Evolutionary conservation across 2,113 vertebrate species (phyloP).

Genomic region (Phoxinus phoxinus): DNA sequence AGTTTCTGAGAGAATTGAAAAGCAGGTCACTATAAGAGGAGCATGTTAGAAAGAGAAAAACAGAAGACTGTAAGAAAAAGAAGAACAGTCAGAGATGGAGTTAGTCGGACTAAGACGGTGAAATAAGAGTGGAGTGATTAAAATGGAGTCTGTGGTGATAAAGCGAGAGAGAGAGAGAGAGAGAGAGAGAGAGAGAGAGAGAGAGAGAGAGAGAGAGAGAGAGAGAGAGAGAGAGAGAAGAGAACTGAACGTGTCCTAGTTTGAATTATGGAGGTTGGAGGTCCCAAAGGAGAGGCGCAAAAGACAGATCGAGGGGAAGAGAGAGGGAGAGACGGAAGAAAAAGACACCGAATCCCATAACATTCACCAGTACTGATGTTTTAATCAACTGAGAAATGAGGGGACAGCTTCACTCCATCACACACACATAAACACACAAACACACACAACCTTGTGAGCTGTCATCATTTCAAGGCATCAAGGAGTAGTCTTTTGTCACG

Average conservation of each 20-base stretch:
- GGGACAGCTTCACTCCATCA: constrained; percentile 45
- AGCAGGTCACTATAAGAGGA: constrained; percentile 25
- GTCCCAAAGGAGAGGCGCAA: constrained; percentile 51
- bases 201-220: constrained; percentile 37
- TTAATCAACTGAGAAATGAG: constrained; percentile 21
- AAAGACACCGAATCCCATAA: constrained; percentile 39
- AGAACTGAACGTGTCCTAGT: constrained; percentile 63
- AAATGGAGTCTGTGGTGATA: constrained; percentile 28
- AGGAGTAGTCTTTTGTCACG: not conserved
- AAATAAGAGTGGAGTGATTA: constrained; percentile 30
- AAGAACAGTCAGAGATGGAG: not conserved
- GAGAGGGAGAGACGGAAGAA: constrained; percentile 60
- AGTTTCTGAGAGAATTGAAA: constrained; percentile 27
- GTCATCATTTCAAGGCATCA: not conserved
- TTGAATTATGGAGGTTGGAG: constrained; percentile 61
- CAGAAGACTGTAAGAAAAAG: constrained; percentile 3
- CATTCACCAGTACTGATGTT: constrained; percentile 49
- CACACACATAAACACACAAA: not conserved
- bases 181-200: constrained; percentile 54
- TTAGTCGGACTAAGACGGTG: not conserved
- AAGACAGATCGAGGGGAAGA: constrained; percentile 15
- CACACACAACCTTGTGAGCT: not conserved
- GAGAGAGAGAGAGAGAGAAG: constrained; percentile 25
- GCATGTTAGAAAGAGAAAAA: constrained; percentile 15
- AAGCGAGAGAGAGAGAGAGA: constrained; percentile 27